phyloP scores from a whole-genome alignment of 1,140 invertebrate genomes.

The Orchestia grillus region DNA sequence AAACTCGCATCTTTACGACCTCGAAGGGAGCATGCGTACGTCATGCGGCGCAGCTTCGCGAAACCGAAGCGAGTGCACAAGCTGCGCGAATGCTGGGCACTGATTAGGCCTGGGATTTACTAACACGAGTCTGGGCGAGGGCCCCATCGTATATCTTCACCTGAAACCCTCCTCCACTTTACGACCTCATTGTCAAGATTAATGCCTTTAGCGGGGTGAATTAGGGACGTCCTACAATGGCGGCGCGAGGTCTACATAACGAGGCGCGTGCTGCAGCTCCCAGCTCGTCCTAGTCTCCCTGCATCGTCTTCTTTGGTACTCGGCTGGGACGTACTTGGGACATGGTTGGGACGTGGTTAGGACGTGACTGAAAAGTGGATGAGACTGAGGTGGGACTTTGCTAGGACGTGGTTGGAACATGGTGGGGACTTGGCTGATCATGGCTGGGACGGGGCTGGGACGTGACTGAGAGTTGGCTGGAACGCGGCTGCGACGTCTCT shows the following conservation, averaged over 20 bases:
- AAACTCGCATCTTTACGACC: neutral
- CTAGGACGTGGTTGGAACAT: no score
- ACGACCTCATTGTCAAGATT: conserved; percentile 39
- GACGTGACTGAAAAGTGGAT: no score
- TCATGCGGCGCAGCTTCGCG: neutral
- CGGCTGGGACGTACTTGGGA: no score
- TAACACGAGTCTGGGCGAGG: conserved; percentile 25
- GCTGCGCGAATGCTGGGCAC: neutral
- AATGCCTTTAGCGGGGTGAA: neutral
- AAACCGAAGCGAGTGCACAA: neutral
- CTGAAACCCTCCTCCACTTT: conserved; percentile 52
- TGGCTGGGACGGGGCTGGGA: no score
- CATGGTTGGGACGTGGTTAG: no score
- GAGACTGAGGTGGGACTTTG: no score
- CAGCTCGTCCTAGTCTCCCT: no score
- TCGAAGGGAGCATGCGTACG: neutral
- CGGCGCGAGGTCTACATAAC: neutral
- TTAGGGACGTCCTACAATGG: conserved; percentile 11
- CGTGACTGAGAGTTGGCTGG: no score
- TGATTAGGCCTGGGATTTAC: conserved; percentile 31
- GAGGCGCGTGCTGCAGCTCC: neutral
- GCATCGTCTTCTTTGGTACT: no score
- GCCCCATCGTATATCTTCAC: conserved; percentile 46
- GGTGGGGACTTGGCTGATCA: no score
- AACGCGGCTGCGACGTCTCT: no score